Evolutionary conservation across 2,888 invertebrate genomes (phyloP), one percentile per base, ranked within the genome.

Genomic region (Dasypogon diadema): DNA sequence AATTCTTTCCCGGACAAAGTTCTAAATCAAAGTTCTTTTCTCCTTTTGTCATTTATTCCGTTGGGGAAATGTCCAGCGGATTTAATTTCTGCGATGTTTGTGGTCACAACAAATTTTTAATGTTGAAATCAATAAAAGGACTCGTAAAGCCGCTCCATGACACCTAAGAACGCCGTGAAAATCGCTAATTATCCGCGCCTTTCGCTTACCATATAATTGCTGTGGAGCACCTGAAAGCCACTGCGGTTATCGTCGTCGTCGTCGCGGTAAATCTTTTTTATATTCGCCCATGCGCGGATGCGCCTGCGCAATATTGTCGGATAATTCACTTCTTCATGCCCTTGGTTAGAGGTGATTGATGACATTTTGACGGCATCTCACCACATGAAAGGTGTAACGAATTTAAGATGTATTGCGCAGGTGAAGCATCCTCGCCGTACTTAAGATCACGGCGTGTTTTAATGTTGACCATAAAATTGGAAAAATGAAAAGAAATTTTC

Each of bases 281-380:
- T 8, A 3, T 42, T 42, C 12, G 42, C 42, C n/a, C 42, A 42
- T 42, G n/a, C n/a, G n/a, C 6, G 2, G 42, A 12, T 42, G 34
- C 34, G 34, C 34, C 34, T 30, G 1, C 34, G 34, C 3, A 42
- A 2, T 12, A 42, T 12, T 42, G 42, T 2, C 12, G 12, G 42
- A 42, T 42, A 42, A 42, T 42, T 42, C 42, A 12, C 1, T 42
- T 12, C 42, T 42, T 42, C 42, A 12, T 21, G 21, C 18, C 12
- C 51, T 51, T 21, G 51, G 51, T 16, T 21, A 51, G 51, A 16
- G 21, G 18, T 51, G 51, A 51, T 51, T 51, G 51, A 51, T 51
- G 51, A 51, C 21, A 21, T 21, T 51, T 51, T 51, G 51, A 51
- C 51, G 51, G 14, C 48, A 12, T 12, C 16, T 12, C n/a, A 14